phyloP scores from a whole-genome alignment of 2,113 vertebrate genomes.

The Peucedramus taeniatus region DNA sequence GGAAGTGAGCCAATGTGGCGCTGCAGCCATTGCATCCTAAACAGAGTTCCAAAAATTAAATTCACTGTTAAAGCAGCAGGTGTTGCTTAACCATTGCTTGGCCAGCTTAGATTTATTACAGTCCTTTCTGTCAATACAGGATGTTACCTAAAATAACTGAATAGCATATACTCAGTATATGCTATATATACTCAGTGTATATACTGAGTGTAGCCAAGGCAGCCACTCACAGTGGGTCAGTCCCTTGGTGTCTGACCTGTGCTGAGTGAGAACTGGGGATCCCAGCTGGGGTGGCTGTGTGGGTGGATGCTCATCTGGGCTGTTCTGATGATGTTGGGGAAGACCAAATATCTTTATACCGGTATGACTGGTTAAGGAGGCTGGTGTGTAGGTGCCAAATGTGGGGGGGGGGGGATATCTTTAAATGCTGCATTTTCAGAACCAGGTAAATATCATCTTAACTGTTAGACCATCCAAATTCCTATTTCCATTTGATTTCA shows the following conservation, averaged over 20 bases:
- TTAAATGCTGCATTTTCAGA: background rate
- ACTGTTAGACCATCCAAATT: background rate
- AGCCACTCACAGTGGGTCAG: background rate
- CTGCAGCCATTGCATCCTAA: background rate
- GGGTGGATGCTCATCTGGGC: background rate
- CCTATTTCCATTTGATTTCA: background rate
- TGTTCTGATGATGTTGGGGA: background rate
- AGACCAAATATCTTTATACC: background rate
- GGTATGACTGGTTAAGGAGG: background rate
- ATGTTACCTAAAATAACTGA: background rate
- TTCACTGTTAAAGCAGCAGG: background rate
- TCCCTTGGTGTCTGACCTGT: background rate
- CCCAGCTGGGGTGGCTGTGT: background rate
- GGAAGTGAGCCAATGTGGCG: background rate
- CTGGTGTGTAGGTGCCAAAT: background rate
- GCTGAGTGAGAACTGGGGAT: background rate
- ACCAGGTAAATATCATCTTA: background rate
- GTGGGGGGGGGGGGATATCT: fast-evolving
- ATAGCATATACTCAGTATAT: background rate
- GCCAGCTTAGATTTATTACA: background rate
- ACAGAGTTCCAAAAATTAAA: background rate
- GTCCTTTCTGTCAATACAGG: background rate
- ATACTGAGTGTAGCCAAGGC: background rate
- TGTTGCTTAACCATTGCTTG: background rate
- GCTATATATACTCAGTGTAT: too few relatives aligned